Evolutionary conservation across 92 coral and sea anemone species (phyloP), one percentile per base, ranked within the genome.

Genomic region (Heliopora coerulea): DNA sequence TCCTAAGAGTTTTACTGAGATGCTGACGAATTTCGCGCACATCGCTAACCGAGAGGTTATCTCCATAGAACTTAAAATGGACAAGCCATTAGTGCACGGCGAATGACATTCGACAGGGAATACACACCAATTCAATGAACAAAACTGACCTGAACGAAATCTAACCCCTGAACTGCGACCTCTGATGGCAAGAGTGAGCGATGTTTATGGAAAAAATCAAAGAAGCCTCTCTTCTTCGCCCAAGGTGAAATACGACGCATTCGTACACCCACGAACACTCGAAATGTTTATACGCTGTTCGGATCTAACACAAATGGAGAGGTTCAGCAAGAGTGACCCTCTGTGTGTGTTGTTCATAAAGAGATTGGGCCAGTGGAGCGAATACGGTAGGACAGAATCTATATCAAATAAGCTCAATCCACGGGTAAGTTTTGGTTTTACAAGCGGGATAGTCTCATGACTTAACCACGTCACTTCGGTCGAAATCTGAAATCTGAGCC

Each of bases 341-440:
- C 66, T 95, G 80, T 93, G 96, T 62, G 95, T 88, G 33, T 68
- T 93, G 61, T 84, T 85, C 14, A 85, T 90, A 33, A 90, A 88
- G 65, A 83, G 80, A 32, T 84, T 95, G 8, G 96, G 99, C 0
- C 91, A 95, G 31, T 95, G 99, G 96, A 88, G 90, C 48, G 96
- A 95, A 52, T 86, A 77, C 52, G 99, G 96, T 28, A 73, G 99
- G 46, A 90, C 99, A 1, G 99, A 93, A 54, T 93, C 93, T 1
- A 78, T 93, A 28, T 96, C 96, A 11, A 95, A 95, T 70, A 85
- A 80, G 14, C 84, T 88, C 9, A 86, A 88, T 46, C 95, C 99
- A 19, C 83, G 83, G 88, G 99, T 95, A 80, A 37, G 78, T 50
- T 30, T 7, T 6, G n/a, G n/a, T n/a, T n/a, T n/a, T n/a, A n/a